Percentiles rank a stretch among this genome's conserved stretches.
phyloP scores from a whole-genome alignment of 2,888 invertebrate species.

The Rotaria magnacalcarata region DNA sequence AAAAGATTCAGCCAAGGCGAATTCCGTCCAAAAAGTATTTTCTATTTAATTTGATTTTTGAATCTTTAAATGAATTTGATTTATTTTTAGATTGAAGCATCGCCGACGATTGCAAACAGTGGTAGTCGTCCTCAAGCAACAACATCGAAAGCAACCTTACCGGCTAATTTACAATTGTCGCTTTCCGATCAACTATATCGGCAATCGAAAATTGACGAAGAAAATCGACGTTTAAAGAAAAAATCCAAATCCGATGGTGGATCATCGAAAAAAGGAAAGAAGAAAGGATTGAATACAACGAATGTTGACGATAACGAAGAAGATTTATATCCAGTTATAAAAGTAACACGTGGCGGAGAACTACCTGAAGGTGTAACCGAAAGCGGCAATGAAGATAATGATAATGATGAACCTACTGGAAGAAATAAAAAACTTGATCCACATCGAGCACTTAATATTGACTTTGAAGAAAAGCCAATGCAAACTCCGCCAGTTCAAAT shows the following conservation, averaged over 20 bases:
- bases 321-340: constrained; percentile 55
- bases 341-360: constrained; percentile 63
- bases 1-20: neutral
- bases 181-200: constrained; percentile 42
- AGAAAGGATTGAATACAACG: constrained; percentile 1
- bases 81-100: neutral
- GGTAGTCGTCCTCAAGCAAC: neutral
- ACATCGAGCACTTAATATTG: constrained; percentile 86
- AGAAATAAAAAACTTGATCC: constrained; percentile 77
- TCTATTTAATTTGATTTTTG: no score
- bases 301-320: constrained; percentile 51
- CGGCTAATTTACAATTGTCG: neutral
- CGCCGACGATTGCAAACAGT: neutral
- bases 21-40: neutral
- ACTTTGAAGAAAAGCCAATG: constrained; percentile 72
- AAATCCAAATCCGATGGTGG: constrained; percentile 48
- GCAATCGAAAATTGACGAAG: constrained; percentile 50
- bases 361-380: constrained; percentile 65
- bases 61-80: neutral
- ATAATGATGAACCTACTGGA: neutral
- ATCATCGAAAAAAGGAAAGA: constrained; percentile 28
- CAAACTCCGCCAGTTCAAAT: neutral
- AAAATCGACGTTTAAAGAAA: constrained; percentile 47
- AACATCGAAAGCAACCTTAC: neutral
- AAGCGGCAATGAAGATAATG: constrained; percentile 66